Percentiles rank a stretch among this genome's conserved stretches.
Evolutionary conservation across 2,888 invertebrate species (phyloP).

Genomic region (Kuschelorhynchus macadamiae): DNA sequence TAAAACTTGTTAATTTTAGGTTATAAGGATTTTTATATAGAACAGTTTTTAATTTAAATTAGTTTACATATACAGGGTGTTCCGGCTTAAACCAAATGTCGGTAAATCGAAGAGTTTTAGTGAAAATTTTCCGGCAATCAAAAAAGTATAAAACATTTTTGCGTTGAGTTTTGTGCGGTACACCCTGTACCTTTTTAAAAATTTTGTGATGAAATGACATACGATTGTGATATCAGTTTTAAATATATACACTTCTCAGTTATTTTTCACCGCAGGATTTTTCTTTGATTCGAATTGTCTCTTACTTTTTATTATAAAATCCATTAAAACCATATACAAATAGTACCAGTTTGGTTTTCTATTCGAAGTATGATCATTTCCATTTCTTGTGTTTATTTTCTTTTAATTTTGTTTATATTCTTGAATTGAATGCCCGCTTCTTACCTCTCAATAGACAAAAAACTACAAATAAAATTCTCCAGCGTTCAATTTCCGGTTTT

Average conservation of each 20-base stretch:
- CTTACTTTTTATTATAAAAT: constrained; percentile 21
- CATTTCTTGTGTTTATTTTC: constrained; percentile 8
- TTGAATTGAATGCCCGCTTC: neutral
- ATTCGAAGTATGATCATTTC: constrained; percentile 23
- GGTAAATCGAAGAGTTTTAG: no score
- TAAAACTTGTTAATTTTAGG: constrained; percentile 42
- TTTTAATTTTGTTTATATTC: constrained; percentile 26
- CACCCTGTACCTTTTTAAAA: constrained; percentile 27
- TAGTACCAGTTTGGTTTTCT: neutral
- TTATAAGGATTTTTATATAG: constrained; percentile 47
- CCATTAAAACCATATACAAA: neutral
- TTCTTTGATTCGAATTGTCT: constrained; percentile 26
- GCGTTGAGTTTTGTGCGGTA: neutral
- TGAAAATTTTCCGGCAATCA: neutral
- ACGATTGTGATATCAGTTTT: constrained; percentile 47
- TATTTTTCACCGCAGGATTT: constrained; percentile 19
- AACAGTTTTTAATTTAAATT: constrained; percentile 46
- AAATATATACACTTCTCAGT: constrained; percentile 24
- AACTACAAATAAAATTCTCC: neutral
- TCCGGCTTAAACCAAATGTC: neutral
- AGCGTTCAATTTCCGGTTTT: no score
- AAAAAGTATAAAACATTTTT: neutral
- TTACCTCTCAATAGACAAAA: no score
- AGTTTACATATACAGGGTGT: constrained; percentile 23
- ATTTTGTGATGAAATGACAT: constrained; percentile 50